Percentiles rank a stretch among this genome's conserved stretches.
Evolutionary conservation across 2,113 vertebrate genomes (phyloP).

Genomic region (Dipodomys merriami): DNA sequence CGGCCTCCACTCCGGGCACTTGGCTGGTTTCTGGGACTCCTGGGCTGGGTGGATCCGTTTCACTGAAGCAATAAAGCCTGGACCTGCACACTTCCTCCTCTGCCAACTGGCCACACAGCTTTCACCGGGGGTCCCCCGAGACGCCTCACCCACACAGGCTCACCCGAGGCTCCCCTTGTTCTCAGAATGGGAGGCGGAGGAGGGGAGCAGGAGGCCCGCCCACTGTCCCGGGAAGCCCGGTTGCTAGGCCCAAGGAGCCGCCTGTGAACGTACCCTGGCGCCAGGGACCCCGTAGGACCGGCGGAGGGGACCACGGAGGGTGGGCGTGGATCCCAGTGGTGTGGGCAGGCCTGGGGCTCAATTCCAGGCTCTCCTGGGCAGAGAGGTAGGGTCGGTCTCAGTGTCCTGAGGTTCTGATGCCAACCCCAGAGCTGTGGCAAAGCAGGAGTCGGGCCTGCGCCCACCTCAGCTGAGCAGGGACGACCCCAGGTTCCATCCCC

Average conservation of each 20-base stretch:
- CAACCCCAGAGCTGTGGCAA: not conserved
- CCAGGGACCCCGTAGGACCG: no score
- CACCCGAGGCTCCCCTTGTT: no score
- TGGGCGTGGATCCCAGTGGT: not conserved
- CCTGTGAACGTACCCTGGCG: not conserved
- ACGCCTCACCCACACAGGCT: no score
- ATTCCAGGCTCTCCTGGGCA: not conserved
- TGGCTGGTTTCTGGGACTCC: not conserved
- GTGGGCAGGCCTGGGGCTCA: not conserved
- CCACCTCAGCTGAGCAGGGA: not conserved
- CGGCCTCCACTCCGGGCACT: not conserved
- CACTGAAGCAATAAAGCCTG: slow-evolving; percentile 7
- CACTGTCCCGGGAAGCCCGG: not conserved
- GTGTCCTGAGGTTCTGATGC: not conserved
- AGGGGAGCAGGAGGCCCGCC: not conserved
- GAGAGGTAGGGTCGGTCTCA: not conserved
- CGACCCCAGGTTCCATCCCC: not conserved
- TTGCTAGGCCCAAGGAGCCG: no score
- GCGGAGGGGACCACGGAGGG: no score
- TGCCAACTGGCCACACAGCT: no score
- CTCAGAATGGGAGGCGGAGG: not conserved
- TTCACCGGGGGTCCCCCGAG: no score
- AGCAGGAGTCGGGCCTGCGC: not conserved
- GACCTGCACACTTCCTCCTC: not conserved
- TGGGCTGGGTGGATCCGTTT: not conserved